phyloP scores from a whole-genome alignment of 2,113 vertebrate species.

The Vulpes ferrilata region DNA sequence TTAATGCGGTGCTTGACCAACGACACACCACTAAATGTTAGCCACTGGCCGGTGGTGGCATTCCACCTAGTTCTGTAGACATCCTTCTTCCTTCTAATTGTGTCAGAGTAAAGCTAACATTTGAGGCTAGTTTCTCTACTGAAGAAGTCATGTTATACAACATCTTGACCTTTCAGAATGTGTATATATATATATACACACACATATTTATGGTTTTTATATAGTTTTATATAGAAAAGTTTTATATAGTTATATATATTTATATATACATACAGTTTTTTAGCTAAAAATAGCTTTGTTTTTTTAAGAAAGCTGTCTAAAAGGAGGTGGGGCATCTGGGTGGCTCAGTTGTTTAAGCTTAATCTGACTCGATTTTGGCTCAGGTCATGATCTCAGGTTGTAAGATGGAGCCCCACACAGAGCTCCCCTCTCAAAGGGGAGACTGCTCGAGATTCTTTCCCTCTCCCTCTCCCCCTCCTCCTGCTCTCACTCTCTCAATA shows the following conservation, averaged over 20 bases:
- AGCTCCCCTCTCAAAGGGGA: not conserved
- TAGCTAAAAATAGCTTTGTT: not conserved
- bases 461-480: not conserved
- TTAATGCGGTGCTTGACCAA: rapidly evolving
- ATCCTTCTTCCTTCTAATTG: not conserved
- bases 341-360: not conserved
- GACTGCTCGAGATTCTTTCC: not conserved
- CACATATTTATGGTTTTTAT: not conserved
- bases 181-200: not conserved
- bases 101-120: not conserved
- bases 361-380: not conserved
- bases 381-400: not conserved
- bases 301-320: not conserved
- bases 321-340: not conserved
- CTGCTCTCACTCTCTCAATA: not conserved
- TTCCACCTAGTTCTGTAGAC: not conserved
- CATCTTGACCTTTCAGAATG: conserved; percentile 31
- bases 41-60: rapidly evolving
- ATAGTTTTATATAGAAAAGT: not conserved
- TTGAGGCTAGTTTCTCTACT: not conserved
- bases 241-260: not conserved
- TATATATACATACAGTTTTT: not conserved
- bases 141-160: not conserved
- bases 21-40: not conserved
- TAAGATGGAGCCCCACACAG: not conserved